These are phyloP conservation scores for Falco punctatus DNA, from an alignment of 2,113 vertebrate genomes.

Conservation along the genomic window DNA sequence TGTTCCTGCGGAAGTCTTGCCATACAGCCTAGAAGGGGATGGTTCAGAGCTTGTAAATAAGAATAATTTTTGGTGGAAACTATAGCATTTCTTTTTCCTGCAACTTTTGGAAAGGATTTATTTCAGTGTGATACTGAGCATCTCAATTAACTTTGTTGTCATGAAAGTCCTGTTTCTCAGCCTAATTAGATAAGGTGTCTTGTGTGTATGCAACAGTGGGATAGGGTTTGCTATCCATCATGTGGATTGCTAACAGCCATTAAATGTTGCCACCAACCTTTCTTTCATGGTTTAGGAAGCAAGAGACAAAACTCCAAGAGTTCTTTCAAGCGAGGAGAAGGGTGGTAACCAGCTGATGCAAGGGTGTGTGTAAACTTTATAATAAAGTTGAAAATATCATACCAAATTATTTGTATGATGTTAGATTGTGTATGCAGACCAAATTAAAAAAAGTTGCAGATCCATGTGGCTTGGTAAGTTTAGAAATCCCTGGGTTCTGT, in stretches of 20 bases:
- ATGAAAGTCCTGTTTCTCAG: not conserved
- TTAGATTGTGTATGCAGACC: accelerated
- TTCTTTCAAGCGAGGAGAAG: not conserved
- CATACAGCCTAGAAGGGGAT: accelerated
- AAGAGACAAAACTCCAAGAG: not conserved
- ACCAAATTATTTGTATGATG: not conserved
- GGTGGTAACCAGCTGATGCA: not conserved
- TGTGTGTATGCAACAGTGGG: not conserved
- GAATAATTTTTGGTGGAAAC: not conserved
- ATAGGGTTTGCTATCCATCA: not conserved
- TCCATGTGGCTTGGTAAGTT: not conserved
- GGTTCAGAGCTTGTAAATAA: not conserved
- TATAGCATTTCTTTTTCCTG: not conserved
- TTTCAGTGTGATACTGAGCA: not conserved
- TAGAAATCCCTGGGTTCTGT: not conserved
- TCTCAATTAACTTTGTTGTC: not conserved
- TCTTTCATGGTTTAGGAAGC: not conserved
- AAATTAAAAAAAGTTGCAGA: not conserved
- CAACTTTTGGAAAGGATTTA: not conserved
- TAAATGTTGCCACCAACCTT: not conserved
- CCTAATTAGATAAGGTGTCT: not conserved
- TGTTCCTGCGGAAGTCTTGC: not conserved
- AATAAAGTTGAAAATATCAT: not conserved
- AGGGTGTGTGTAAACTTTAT: not conserved
- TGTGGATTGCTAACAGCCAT: not conserved